Percentiles rank a stretch among this genome's conserved stretches.
phyloP scores from a whole-genome alignment of 2,888 invertebrate species.

The Rutpela maculata region DNA sequence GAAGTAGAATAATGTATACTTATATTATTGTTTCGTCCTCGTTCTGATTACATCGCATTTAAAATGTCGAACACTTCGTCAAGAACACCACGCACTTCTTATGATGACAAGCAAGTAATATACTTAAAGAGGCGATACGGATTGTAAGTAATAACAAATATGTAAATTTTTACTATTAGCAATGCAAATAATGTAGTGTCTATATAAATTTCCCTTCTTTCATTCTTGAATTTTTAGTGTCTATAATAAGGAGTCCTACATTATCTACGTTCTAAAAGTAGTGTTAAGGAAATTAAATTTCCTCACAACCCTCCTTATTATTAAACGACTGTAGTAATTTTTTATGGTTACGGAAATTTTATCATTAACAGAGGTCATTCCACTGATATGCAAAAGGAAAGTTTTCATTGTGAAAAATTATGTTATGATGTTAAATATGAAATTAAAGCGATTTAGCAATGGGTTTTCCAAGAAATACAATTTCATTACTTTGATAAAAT shows the following conservation, averaged over 20 bases:
- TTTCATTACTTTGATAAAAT: not conserved
- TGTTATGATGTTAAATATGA: not conserved
- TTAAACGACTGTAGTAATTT: not conserved
- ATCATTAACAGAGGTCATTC: not conserved
- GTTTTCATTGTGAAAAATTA: not conserved
- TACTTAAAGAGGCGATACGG: not conserved
- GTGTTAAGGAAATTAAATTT: conserved; percentile 16
- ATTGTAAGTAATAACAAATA: not conserved
- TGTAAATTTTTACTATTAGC: not conserved
- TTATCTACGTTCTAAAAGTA: not conserved
- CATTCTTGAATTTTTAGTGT: not conserved
- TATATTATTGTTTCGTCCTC: too few relatives aligned
- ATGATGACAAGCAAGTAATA: not conserved
- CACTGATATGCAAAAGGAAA: not conserved
- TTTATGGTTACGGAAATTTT: not conserved
- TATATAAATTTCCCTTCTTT: not conserved
- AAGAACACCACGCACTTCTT: not conserved
- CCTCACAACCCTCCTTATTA: conserved; percentile 10
- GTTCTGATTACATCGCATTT: too few relatives aligned
- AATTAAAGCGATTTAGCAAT: not conserved
- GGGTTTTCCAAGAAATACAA: not conserved
- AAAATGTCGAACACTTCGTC: not conserved
- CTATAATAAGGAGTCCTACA: not conserved
- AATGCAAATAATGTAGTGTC: not conserved
- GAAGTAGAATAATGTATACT: too few relatives aligned